Base-by-base conservation (phyloP, 2,113 vertebrate genomes). In the Ochotona princeps region DNA sequence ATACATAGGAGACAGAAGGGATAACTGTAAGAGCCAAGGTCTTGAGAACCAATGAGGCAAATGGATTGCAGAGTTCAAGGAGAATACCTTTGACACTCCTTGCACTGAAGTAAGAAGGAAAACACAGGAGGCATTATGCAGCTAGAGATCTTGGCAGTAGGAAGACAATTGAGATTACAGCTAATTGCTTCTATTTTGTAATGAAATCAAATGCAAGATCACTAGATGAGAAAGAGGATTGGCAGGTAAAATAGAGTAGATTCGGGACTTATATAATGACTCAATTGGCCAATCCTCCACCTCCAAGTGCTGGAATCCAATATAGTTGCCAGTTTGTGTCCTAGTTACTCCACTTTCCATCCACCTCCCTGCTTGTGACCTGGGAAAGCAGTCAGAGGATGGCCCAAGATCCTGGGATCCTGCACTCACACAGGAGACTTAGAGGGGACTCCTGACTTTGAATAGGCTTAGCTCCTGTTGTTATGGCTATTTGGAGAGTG, bases 121-220 rank as follows among this genome's bases (percentile, higher is more conserved):
- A 93, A 80, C 4, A 80, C 57, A 67, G 10, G 79, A 44, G 51
- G 17, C 1, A n/a, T 44, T 25, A 17, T 57, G 15, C 44, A 75
- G 25, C 25, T n/a, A 35, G 13, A 7, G 20, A 14, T 66, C 32
- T 67, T 38, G 49, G 20, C 57, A 7, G 54, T 49, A 30, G 65
- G 44, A 28, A 54, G 49, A 65, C 66, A 20, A 70, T 11, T 28
- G 73, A 72, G 35, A 81, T 80, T 54, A 60, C 32, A n/a, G 65
- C 28, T 32, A 49, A 83, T 47, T 73, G 57, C 51, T 91, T 80
- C 57, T 81, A 6, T 75, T 96, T 91, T 74, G 81, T 72, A 92
- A 75, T 44, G 25, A 90, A 92, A 78, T 67, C 49, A 87, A 88
- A 65, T 35, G 25, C 25, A 81, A 82, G 8, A 13, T 82, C 18